A percentile compares a stretch with the other conserved stretches of the same genome.
Conservation (phyloP, 35 echinoderm and acorn worm species). For the Acanthaster planci region DNA sequence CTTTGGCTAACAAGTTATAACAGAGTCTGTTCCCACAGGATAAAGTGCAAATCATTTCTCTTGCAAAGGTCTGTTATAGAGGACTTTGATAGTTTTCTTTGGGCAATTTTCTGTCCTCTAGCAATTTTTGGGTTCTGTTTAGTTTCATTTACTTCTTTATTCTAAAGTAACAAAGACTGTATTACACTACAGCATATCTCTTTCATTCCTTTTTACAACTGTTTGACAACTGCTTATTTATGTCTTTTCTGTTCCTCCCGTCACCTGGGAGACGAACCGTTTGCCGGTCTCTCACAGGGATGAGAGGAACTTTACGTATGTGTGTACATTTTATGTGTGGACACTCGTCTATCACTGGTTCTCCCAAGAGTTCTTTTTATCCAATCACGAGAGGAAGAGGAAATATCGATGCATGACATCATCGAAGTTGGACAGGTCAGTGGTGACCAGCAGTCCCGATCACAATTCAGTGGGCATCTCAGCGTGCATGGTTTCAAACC, state of each 20-base stretch:
- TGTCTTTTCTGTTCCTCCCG: neutral
- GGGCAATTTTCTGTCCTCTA: neutral
- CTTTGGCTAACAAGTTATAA: too few species aligned
- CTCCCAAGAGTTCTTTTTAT: too few species aligned
- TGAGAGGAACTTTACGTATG: neutral
- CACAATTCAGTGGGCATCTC: too few species aligned
- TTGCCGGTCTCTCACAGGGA: neutral
- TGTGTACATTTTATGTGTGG: constrained; percentile 7
- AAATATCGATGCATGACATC: too few species aligned
- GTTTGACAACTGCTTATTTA: constrained; percentile 21
- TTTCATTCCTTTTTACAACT: constrained; percentile 29
- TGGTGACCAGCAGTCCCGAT: too few species aligned
- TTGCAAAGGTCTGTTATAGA: neutral
- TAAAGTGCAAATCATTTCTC: constrained; percentile 24
- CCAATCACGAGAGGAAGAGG: too few species aligned
- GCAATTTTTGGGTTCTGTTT: neutral
- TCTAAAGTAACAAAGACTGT: constrained; percentile 16
- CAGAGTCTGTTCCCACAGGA: neutral
- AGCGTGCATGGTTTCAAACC: too few species aligned
- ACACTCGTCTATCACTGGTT: too few species aligned
- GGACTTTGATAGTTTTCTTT: neutral
- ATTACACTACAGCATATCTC: constrained; percentile 26
- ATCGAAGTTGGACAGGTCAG: too few species aligned
- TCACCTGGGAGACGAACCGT: neutral
- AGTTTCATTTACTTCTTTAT: neutral